A percentile compares a stretch with the other conserved stretches of the same genome.
These are phyloP conservation scores for Campoplex nolae DNA, from an alignment of 2,888 invertebrate genomes.

Conservation along the genomic window DNA sequence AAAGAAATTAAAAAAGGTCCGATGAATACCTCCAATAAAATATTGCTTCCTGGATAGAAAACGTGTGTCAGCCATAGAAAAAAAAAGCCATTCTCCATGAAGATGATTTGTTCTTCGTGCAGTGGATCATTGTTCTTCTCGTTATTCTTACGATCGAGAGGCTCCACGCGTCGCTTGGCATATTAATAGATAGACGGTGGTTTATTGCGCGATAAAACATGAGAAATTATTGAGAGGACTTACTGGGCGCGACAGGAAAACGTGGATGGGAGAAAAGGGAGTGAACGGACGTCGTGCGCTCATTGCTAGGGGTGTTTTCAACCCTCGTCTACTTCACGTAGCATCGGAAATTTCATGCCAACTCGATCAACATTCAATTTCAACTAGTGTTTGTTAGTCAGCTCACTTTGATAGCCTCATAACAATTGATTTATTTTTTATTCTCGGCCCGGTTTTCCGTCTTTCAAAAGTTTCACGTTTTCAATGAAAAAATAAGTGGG, in stretches of 20 bases:
- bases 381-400: background rate
- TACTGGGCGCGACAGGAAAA: constrained; percentile 68
- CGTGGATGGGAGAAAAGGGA: constrained; percentile 59
- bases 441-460: background rate
- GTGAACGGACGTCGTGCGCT: constrained; percentile 26
- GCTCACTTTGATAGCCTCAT: background rate
- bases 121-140: constrained; percentile 16
- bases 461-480: background rate
- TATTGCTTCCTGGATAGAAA: background rate
- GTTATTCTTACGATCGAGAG: constrained; percentile 29
- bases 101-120: background rate
- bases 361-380: constrained; percentile 1
- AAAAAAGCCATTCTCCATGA: background rate
- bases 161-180: constrained; percentile 31
- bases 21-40: background rate
- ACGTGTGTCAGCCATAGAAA: background rate
- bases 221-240: constrained; percentile 73
- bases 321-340: background rate
- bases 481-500: too few relatives aligned
- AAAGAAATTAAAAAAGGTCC: background rate
- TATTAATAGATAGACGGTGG: constrained; percentile 66
- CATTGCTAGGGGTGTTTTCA: background rate
- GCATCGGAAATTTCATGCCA: background rate
- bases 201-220: constrained; percentile 71
- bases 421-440: background rate